Base-by-base conservation (phyloP, 2,113 vertebrate genomes). In the Cyanoderma ruficeps region DNA sequence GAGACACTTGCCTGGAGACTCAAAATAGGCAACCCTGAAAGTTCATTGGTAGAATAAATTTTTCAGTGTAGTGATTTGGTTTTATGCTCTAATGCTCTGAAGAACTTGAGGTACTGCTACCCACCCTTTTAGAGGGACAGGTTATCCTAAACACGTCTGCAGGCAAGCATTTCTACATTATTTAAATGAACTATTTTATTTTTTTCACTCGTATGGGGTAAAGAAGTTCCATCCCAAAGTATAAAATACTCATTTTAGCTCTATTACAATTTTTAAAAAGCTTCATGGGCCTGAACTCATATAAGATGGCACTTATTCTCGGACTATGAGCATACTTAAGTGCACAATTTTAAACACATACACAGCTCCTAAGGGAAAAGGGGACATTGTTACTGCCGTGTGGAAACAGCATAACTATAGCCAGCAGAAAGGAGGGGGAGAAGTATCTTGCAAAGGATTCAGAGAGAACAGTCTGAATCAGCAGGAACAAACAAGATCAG, bases 401-500 rank as follows among this genome's bases (percentile, higher is more conserved):
- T 90, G 69, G 60, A 64, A 94, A 78, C 30, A 90, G 69, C 17
- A 0, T 47, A 88, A 88, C 44, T 75, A 68, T 3, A 28, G 64
- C 57, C 42, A 70, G 53, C 27, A 75, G 83, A 71, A 86, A 77
- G 83, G 37, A 83, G 20, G 12, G 12, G 44, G 6, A 9, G 47
- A 56, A 75, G 41, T 94, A 94, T 56, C 49, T 71, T 87, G 85
- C 60, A 90, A 90, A 68, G 2, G 72, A 96, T 96, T 94, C 93
- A 94, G 93, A 75, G n/a, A 46, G 42, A 92, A 71, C 39, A 75
- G 14, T 81, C 92, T 86, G 92, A 96, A 97, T 82, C 69, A 69
- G 82, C 11, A 78, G 83, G 77, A 68, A 92, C 75, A 94, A 95
- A 92, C 47, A 76, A 71, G 33, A 79, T 64, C 60, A 78, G 4